phyloP scores from a whole-genome alignment of 2,797 vertebrate species.

The Ficedula albicollis region DNA sequence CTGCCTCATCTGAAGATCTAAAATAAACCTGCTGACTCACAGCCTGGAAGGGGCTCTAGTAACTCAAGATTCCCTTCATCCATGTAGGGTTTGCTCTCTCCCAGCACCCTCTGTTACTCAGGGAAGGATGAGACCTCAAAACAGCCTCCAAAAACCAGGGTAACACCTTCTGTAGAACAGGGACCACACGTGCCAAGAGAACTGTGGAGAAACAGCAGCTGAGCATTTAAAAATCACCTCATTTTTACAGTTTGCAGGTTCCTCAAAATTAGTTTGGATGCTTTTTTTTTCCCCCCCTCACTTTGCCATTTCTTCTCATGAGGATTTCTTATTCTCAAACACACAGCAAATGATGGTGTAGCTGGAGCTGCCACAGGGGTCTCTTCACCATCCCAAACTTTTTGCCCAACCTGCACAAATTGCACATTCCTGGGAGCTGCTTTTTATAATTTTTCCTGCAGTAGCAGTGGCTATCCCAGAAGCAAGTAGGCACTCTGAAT shows the following conservation, averaged over 20 bases:
- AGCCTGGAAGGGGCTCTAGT: neutral
- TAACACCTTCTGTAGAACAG: neutral
- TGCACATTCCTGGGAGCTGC: neutral
- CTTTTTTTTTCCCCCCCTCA: rapidly evolving
- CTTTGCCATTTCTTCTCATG: rapidly evolving
- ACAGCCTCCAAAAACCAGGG: neutral
- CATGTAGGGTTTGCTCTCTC: neutral
- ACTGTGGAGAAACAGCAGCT: neutral
- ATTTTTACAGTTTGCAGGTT: neutral
- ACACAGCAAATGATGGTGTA: neutral
- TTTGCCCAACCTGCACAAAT: neutral
- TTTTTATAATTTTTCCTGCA: no score
- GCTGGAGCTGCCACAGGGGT: neutral
- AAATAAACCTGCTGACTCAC: neutral
- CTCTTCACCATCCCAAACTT: neutral
- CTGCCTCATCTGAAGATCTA: neutral
- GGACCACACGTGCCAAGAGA: neutral
- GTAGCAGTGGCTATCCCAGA: neutral
- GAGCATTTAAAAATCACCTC: neutral
- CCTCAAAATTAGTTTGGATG: neutral
- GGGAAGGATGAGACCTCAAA: neutral
- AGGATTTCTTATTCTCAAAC: neutral
- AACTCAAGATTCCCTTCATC: neutral
- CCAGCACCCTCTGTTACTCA: no score
- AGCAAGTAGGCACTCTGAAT: neutral